Conservation (phyloP, 2,113 vertebrate genomes). For the Cephalopholis sonnerati region DNA sequence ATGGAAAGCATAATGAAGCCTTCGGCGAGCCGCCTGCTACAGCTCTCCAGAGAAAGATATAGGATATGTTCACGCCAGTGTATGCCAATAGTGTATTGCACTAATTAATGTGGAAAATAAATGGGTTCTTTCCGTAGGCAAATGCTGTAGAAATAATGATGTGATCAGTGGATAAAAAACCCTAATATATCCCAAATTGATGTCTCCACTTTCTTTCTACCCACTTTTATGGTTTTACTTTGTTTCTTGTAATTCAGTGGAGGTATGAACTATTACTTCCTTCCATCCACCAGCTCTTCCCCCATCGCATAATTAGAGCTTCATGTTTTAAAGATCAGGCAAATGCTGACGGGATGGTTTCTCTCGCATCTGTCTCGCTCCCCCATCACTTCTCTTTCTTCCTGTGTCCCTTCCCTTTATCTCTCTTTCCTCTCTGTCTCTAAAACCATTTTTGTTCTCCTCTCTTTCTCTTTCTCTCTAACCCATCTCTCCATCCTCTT, state of each 20-base stretch:
- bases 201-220: constrained; percentile 6
- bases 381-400: constrained; percentile 5
- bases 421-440: not conserved
- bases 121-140: not conserved
- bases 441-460: not conserved
- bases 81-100: constrained; percentile 1
- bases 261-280: constrained; percentile 46
- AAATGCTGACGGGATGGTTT: constrained; percentile 64
- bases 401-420: not conserved
- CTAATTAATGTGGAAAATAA: constrained; percentile 28
- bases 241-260: constrained; percentile 40
- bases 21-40: not conserved
- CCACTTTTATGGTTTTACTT: constrained; percentile 34
- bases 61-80: not conserved
- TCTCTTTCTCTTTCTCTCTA: constrained; percentile 1
- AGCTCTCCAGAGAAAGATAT: constrained; percentile 17
- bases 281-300: constrained; percentile 36
- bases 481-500: not conserved
- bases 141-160: not conserved
- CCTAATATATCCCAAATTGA: constrained; percentile 12
- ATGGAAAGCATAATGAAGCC: constrained; percentile 25
- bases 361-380: constrained; percentile 18
- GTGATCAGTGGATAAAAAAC: not conserved
- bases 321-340: constrained; percentile 77
- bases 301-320: constrained; percentile 68